These are phyloP conservation scores for Aphodius sticticus DNA, from an alignment of 2,888 invertebrate genomes.

Conservation along the genomic window DNA sequence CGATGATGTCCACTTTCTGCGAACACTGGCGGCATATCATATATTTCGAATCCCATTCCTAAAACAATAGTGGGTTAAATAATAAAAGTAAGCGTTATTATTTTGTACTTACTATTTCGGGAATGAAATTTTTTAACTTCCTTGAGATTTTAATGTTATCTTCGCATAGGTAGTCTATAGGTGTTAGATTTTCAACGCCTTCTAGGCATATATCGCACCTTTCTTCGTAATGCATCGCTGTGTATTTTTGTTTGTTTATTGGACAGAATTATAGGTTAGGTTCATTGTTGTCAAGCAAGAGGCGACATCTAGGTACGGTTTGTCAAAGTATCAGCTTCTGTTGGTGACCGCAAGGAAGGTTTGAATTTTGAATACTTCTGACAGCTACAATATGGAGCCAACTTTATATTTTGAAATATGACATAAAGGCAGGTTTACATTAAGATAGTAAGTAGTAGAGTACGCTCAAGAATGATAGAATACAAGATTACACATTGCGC, in stretches of 20 bases:
- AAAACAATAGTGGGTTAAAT: conserved; percentile 17
- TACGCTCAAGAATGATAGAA: too few relatives aligned
- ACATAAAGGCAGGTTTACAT: too few relatives aligned
- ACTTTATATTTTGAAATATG: too few relatives aligned
- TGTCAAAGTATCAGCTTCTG: not conserved
- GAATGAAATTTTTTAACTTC: conserved; percentile 48
- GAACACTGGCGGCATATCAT: conserved; percentile 47
- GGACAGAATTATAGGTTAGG: not conserved
- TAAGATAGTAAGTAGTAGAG: too few relatives aligned
- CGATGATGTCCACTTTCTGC: conserved; percentile 46
- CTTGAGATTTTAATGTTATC: conserved; percentile 41
- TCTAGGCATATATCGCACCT: conserved; percentile 30
- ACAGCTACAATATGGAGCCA: too few relatives aligned
- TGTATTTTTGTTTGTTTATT: conserved; percentile 15
- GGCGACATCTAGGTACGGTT: not conserved
- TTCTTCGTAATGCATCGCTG: conserved; percentile 17
- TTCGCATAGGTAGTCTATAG: conserved; percentile 40
- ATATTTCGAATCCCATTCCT: conserved; percentile 46
- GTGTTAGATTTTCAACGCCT: conserved; percentile 40
- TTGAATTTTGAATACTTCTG: too few relatives aligned
- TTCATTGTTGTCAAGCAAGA: not conserved
- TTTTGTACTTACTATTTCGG: conserved; percentile 49
- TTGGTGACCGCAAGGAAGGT: too few relatives aligned
- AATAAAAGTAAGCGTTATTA: not conserved
- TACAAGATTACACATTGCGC: too few relatives aligned